phyloP scores from a whole-genome alignment of 2,888 invertebrate species.

The Lamproptera curius region DNA sequence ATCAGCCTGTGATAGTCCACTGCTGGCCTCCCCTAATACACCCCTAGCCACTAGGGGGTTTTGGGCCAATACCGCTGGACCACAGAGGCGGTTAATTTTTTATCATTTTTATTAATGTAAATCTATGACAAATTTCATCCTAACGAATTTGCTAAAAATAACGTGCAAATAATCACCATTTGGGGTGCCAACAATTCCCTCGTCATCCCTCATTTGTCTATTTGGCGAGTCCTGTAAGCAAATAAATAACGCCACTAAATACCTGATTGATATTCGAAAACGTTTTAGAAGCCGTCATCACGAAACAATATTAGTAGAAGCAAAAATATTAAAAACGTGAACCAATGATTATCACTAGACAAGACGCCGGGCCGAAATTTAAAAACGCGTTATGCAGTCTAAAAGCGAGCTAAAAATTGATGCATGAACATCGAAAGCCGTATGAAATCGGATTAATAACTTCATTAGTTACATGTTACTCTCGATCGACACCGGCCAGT shows the following conservation, averaged over 20 bases:
- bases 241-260: slow-evolving; percentile 6
- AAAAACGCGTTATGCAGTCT: slow-evolving; percentile 36
- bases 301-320: too few species aligned
- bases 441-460: slow-evolving; percentile 75
- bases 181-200: slow-evolving; percentile 48
- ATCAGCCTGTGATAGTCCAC: too few species aligned
- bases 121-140: too few species aligned
- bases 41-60: too few species aligned
- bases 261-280: slow-evolving; percentile 17
- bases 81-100: too few species aligned
- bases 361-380: not conserved
- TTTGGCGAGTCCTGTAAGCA: slow-evolving; percentile 50
- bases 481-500: slow-evolving; percentile 69
- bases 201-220: slow-evolving; percentile 44
- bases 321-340: too few species aligned
- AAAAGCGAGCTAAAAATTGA: slow-evolving; percentile 44
- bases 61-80: too few species aligned
- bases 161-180: slow-evolving; percentile 45
- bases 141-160: too few species aligned
- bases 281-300: too few species aligned
- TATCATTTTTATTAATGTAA: too few species aligned
- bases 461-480: slow-evolving; percentile 76
- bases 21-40: too few species aligned
- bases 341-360: too few species aligned
- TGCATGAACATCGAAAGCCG: slow-evolving; percentile 60